phyloP scores from a whole-genome alignment of 2,888 invertebrate species.

The Melinaea menophilus region DNA sequence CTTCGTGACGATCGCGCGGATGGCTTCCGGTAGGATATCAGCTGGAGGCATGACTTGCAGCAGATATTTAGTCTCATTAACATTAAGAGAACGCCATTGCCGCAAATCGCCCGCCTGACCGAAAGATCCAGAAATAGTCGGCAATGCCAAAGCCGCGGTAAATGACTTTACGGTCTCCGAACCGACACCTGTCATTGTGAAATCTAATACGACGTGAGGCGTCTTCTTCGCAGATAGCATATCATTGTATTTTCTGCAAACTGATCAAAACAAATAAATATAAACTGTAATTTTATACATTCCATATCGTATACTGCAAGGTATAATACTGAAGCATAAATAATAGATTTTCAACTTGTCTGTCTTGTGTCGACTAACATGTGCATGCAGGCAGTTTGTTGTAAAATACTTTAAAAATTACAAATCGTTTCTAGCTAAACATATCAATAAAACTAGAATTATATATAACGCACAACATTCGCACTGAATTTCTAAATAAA shows the following conservation, averaged over 20 bases:
- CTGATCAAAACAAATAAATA: constrained; percentile 51
- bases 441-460: constrained; percentile 4
- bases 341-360: too few relatives aligned
- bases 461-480: neutral
- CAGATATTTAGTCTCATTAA: constrained; percentile 84
- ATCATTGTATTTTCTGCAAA: constrained; percentile 84
- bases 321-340: too few relatives aligned
- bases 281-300: too few relatives aligned
- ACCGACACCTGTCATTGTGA: constrained; percentile 87
- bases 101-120: constrained; percentile 90
- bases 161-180: constrained; percentile 93
- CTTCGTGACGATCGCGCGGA: constrained; percentile 87
- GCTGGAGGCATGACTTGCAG: constrained; percentile 91
- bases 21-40: constrained; percentile 89
- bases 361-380: too few relatives aligned
- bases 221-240: constrained; percentile 80
- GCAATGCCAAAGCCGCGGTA: constrained; percentile 86
- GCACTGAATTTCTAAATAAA: neutral
- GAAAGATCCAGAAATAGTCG: constrained; percentile 90
- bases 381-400: neutral
- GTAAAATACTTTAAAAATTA: neutral
- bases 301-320: too few relatives aligned
- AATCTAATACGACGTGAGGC: constrained; percentile 89
- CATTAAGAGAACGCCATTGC: constrained; percentile 87
- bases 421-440: too few relatives aligned